Evolutionary conservation across 2,113 vertebrate genomes (phyloP).

Genomic region (Amphiprion ocellaris): DNA sequence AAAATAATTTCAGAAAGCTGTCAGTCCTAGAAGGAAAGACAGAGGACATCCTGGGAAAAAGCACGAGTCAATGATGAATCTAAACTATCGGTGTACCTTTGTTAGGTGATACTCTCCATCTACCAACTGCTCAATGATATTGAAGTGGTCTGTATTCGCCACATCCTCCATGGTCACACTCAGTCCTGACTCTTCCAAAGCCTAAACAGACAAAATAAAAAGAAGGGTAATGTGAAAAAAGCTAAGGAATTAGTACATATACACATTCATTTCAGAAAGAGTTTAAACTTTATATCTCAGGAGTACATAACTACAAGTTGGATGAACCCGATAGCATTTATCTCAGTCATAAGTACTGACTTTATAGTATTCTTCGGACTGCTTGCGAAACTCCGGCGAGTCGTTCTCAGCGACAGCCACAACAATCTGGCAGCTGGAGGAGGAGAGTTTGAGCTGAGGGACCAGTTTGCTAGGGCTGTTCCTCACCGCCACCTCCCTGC

Average conservation of each 20-base stretch:
- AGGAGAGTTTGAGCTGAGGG: slow-evolving; percentile 52
- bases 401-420: slow-evolving; percentile 90
- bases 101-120: slow-evolving; percentile 82
- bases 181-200: slow-evolving; percentile 72
- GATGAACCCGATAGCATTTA: too few relatives aligned
- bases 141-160: slow-evolving; percentile 84
- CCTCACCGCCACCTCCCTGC: slow-evolving; percentile 89
- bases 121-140: slow-evolving; percentile 81
- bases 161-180: slow-evolving; percentile 83
- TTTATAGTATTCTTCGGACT: slow-evolving; percentile 89
- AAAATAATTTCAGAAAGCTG: not conserved
- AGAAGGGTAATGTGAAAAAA: not conserved
- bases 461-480: slow-evolving; percentile 90
- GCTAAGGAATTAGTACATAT: not conserved
- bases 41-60: not conserved
- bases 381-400: slow-evolving; percentile 90
- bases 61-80: not conserved
- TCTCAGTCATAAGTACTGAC: slow-evolving; percentile 70
- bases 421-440: slow-evolving; percentile 79
- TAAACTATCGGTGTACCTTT: slow-evolving; percentile 68
- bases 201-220: slow-evolving; percentile 52
- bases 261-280: not conserved
- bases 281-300: too few relatives aligned
- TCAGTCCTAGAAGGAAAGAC: not conserved
- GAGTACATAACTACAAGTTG: too few relatives aligned